Base-by-base conservation (phyloP, 64 coral and sea anemone genomes). In the Acropora tenuis region DNA sequence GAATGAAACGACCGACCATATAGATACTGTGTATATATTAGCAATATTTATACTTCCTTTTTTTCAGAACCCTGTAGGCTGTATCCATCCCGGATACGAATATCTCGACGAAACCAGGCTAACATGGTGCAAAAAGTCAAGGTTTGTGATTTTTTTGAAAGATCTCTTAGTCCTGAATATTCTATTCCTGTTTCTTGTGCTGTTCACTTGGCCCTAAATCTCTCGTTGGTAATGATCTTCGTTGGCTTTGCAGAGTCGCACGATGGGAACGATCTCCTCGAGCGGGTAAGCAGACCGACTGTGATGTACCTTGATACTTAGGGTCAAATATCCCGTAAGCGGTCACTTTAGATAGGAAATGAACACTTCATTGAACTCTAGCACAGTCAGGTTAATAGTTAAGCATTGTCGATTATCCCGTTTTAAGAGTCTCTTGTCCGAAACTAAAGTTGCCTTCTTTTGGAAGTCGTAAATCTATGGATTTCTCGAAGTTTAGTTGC, bases 111-210 rank as follows among this genome's bases (percentile, higher is more conserved):
- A 95, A 98, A 98, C 84, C 96, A 98, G 92, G 96, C 86, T 5
- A 93, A 98, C 77, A 98, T 95, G 96, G 19, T 98, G 65, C 85
- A 98, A 86, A 98, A 92, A 98, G 84, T 94, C 30, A 98, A 98
- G 96, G 96, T 92, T 84, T 41, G 87, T 78, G n/a, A 58, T 1
- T 5, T 7, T 30, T 30, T 30, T 30, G 30, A 30, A 30, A 30
- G 30, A 30, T 30, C 30, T 30, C 30, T 30, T 30, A 30, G 30
- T 30, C 30, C 30, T 30, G 30, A 30, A 30, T 30, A 30, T 30
- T 30, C 30, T 30, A 30, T 30, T 30, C 30, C 30, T 30, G 30
- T 30, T 30, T 30, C 30, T 30, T 30, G 30, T 30, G 30, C 30
- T 30, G 30, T 30, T 30, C 30, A 30, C 30, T 30, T 30, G 30